A percentile compares a stretch with the other conserved stretches of the same genome.
Evolutionary conservation across 2,797 vertebrate genomes (phyloP).

Genomic region (Oreortyx pictus): DNA sequence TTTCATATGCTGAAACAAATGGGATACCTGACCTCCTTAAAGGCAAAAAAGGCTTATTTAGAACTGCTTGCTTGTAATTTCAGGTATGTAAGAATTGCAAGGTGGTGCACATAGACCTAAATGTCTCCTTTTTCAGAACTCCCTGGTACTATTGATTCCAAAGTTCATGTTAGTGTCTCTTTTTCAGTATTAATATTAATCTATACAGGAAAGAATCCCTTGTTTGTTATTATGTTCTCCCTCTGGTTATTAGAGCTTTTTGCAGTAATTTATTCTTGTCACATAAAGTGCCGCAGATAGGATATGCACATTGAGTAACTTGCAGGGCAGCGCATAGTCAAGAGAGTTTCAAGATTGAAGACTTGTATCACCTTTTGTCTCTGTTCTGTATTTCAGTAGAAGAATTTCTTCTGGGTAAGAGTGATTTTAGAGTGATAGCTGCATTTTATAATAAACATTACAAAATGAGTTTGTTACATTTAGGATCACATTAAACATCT

Average conservation of each 20-base stretch:
- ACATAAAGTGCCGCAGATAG: not conserved
- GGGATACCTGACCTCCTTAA: not conserved
- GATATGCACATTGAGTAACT: no score
- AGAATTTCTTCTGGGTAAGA: not conserved
- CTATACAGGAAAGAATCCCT: not conserved
- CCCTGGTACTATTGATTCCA: not conserved
- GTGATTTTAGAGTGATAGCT: not conserved
- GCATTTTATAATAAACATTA: not conserved
- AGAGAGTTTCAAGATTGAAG: not conserved
- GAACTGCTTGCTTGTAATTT: not conserved
- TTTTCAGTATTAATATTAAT: not conserved
- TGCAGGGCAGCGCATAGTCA: fast-evolving
- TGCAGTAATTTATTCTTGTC: not conserved
- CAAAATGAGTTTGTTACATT: not conserved
- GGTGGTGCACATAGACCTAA: not conserved
- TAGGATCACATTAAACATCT: not conserved
- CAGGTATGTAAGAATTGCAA: not conserved
- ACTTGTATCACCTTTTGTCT: not conserved
- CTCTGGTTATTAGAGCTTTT: not conserved
- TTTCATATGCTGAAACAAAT: not conserved
- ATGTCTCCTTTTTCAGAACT: not conserved
- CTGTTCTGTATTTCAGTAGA: not conserved
- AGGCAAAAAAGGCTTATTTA: not conserved
- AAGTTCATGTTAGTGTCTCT: not conserved
- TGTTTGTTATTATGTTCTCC: not conserved